Base-by-base conservation (phyloP, 2,888 invertebrate genomes). In the Tenthredo scrophulariae region DNA sequence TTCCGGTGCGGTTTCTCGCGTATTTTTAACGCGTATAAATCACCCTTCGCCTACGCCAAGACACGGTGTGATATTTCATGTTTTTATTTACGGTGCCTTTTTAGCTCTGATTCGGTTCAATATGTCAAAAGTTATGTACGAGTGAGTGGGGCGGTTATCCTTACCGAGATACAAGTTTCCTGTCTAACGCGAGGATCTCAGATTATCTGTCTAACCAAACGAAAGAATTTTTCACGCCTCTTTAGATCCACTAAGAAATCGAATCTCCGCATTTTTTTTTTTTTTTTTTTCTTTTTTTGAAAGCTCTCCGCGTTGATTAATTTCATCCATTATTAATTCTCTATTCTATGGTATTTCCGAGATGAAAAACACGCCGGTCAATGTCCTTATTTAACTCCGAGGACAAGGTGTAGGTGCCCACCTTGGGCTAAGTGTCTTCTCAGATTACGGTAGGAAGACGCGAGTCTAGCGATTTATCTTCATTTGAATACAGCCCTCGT, bases 401-500 rank as follows among this genome's bases (percentile, higher is more conserved):
- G 43, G 46, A 75, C 75, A 29, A 26, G 22, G 46, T 46, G 43
- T 26, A 9, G 43, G 43, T 37, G 2, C 9, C 33, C 18, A 37
- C 22, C 22, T 54, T 22, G 37, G 46, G 79, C 88, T 88, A 89
- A 89, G 89, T 89, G 89, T 89, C 89, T 89, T 88, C 87, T 87
- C 87, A 88, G 89, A 89, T 89, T 89, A 89, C 15, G 70, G 29
- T 70, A 37, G 33, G 7, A 58, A 33, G 37, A 33, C n/a, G 54
- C 1, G 54, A 54, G 54, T 79, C 54, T 33, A 46, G 88, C 87
- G 87, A 89, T 89, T 89, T 89, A 89, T 89, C 89, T 89, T 89
- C 89, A 88, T 88, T 89, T 89, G 87, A 86, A 86, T 86, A 87
- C 85, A 85, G 10, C 77, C 77, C 77, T 77, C 58, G 54, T 33